A percentile compares a stretch with the other conserved stretches of the same genome.
Conservation (phyloP, 2,113 vertebrate species). For the Lepus europaeus region DNA sequence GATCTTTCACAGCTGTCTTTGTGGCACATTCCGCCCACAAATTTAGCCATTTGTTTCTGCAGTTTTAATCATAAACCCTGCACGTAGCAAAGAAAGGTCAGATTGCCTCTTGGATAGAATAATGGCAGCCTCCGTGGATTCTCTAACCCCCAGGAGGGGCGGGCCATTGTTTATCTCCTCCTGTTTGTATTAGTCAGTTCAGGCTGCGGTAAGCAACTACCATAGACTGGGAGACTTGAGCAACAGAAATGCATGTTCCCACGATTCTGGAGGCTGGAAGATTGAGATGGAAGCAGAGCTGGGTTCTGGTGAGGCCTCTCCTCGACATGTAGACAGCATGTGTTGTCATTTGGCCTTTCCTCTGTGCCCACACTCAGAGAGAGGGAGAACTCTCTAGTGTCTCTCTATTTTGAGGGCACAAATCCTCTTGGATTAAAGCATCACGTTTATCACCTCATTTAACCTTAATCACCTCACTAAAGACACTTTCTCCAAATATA, state of each 20-base stretch:
- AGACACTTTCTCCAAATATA: neutral
- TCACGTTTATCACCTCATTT: neutral
- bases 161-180: neutral
- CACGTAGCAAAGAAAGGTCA: neutral
- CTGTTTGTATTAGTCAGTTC: neutral
- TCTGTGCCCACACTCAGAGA: neutral
- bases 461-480: neutral
- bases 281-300: neutral
- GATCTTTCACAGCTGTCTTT: constrained; percentile 69
- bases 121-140: neutral
- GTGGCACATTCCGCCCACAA: constrained; percentile 53
- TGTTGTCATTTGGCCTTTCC: neutral
- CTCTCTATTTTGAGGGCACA: neutral
- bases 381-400: neutral
- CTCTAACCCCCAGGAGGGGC: accelerated
- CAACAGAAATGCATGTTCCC: neutral
- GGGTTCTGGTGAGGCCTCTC: neutral
- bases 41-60: constrained; percentile 59
- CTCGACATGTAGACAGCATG: neutral
- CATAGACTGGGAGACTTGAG: neutral
- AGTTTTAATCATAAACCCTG: constrained; percentile 32
- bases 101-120: neutral
- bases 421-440: neutral
- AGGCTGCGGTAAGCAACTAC: accelerated
- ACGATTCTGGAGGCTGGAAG: neutral